Conservation (phyloP, 2,888 invertebrate genomes). For the Willowsia nigromaculata region DNA sequence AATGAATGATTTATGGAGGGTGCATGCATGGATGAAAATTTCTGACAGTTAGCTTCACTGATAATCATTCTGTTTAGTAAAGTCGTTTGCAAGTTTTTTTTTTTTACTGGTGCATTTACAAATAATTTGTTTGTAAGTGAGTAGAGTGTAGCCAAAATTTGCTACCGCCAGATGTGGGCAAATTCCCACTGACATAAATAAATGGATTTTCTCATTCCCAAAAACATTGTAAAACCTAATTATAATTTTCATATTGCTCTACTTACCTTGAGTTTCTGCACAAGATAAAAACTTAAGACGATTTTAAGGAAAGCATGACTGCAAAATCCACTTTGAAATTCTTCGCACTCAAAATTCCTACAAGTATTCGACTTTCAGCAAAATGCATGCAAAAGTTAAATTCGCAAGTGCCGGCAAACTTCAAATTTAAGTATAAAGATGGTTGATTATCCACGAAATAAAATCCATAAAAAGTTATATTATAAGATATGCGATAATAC, state of each 20-base stretch:
- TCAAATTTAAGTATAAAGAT: background rate
- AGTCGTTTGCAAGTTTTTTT: background rate
- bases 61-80: background rate
- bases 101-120: no score
- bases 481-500: background rate
- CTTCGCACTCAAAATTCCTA: no score
- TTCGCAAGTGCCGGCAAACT: no score
- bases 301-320: no score
- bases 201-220: background rate
- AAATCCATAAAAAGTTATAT: constrained; percentile 13
- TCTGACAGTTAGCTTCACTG: background rate
- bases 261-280: constrained; percentile 5
- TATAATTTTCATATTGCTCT: background rate
- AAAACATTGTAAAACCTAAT: background rate
- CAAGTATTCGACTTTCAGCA: no score
- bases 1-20: background rate
- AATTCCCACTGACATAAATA: no score
- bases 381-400: no score
- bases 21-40: background rate
- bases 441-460: background rate
- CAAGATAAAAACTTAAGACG: no score
- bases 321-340: no score
- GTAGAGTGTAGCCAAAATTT: no score
- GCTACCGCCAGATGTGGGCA: background rate
- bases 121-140: no score